Conservation (phyloP, 1,140 invertebrate species). For the Drosophila watanabei region DNA sequence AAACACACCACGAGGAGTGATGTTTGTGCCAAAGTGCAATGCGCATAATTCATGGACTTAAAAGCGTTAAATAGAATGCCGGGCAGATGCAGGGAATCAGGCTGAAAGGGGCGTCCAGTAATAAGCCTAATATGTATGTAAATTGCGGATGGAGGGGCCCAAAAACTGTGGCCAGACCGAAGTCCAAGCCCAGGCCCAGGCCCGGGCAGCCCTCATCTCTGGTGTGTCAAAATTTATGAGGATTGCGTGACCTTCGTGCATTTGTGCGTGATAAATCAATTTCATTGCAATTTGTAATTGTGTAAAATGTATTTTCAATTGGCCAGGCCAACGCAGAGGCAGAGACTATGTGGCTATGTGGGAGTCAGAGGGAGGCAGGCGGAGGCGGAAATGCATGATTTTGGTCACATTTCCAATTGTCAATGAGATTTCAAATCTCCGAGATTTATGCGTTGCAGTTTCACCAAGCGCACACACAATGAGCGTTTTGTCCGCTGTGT, state of each 20-base stretch:
- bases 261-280: conserved; percentile 82
- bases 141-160: conserved; percentile 46
- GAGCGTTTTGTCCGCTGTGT: conserved; percentile 63
- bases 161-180: conserved; percentile 56
- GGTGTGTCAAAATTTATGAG: conserved; percentile 78
- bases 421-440: conserved; percentile 81
- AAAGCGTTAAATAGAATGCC: conserved; percentile 68
- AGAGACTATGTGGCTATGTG: background rate
- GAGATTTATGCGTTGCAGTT: conserved; percentile 74
- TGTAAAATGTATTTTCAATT: conserved; percentile 84
- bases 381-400: conserved; percentile 76
- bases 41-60: conserved; percentile 75
- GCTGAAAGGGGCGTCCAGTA: conserved; percentile 34
- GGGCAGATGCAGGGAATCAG: conserved; percentile 2
- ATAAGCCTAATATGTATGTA: conserved; percentile 68
- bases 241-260: conserved; percentile 79
- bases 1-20: conserved; percentile 38
- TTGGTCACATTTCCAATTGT: conserved; percentile 83
- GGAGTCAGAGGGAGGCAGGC: background rate
- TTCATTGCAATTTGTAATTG: conserved; percentile 83
- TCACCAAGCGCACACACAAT: conserved; percentile 59
- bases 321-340: conserved; percentile 25
- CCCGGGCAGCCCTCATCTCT: conserved; percentile 22
- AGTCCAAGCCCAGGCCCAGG: background rate
- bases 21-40: conserved; percentile 63